Percentiles rank a stretch among this genome's conserved stretches.
These are phyloP conservation scores for Tachysurus vachellii DNA, from an alignment of 2,113 vertebrate species.

Conservation along the genomic window DNA sequence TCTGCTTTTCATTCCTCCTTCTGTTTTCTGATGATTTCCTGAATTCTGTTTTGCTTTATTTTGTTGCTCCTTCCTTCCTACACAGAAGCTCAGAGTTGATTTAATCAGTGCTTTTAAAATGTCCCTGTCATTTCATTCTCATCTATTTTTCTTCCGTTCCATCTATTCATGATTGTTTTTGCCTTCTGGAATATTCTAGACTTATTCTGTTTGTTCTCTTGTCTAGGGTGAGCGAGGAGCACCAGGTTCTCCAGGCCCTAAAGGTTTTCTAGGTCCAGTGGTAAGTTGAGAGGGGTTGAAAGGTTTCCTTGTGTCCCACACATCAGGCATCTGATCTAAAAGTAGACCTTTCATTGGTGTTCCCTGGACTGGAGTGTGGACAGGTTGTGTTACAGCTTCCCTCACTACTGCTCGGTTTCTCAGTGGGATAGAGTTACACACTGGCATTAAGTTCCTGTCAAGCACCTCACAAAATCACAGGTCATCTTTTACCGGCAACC, in stretches of 20 bases:
- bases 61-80: not conserved
- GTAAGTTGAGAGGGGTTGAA: conserved; percentile 67
- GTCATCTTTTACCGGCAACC: conserved; percentile 53
- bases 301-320: conserved; percentile 51
- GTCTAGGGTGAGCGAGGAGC: conserved; percentile 81
- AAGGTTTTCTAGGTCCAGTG: conserved; percentile 79
- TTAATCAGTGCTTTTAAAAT: not conserved
- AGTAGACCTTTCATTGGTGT: not conserved
- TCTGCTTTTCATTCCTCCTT: not conserved
- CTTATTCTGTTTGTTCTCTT: not conserved
- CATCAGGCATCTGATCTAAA: not conserved
- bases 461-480: conserved; percentile 46
- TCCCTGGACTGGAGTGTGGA: not conserved
- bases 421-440: conserved; percentile 47
- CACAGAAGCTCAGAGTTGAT: not conserved
- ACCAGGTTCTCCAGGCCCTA: conserved; percentile 76
- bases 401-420: not conserved
- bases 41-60: not conserved
- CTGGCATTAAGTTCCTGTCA: conserved; percentile 42
- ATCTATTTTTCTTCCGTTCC: no score
- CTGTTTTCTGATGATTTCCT: not conserved
- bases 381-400: not conserved
- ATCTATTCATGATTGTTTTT: not conserved
- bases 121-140: not conserved
- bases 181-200: not conserved